A percentile compares a stretch with the other conserved stretches of the same genome.
These are phyloP conservation scores for Drosophila carrolli DNA, from an alignment of 1,140 invertebrate species.

Conservation along the genomic window DNA sequence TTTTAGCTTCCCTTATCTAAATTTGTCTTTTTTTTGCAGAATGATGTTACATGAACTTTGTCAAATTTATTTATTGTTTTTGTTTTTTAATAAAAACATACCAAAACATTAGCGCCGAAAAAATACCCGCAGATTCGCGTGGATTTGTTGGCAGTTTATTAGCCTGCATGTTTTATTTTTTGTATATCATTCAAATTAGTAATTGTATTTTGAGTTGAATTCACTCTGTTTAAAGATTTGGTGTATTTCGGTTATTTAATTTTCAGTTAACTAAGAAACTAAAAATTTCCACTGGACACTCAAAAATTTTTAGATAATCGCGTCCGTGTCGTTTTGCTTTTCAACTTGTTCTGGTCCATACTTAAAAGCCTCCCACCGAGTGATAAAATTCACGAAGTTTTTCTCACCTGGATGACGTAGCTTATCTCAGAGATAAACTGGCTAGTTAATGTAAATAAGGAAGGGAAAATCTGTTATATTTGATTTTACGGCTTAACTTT, in stretches of 20 bases:
- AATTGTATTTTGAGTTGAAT: not conserved
- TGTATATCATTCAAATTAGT: not conserved
- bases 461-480: slow-evolving; percentile 1
- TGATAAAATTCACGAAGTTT: slow-evolving; percentile 31
- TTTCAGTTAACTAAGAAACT: not conserved
- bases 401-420: slow-evolving; percentile 34
- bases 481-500: not conserved
- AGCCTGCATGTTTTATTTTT: slow-evolving; percentile 33
- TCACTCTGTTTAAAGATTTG: not conserved
- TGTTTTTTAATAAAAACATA: slow-evolving; percentile 21
- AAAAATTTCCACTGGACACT: slow-evolving; percentile 6
- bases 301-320: slow-evolving; percentile 2
- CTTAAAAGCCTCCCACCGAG: slow-evolving; percentile 12
- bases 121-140: slow-evolving; percentile 58
- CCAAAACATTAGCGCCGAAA: slow-evolving; percentile 70
- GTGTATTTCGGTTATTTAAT: not conserved
- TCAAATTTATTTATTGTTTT: not conserved
- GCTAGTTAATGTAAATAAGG: slow-evolving; percentile 1
- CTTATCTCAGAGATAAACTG: slow-evolving; percentile 35
- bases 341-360: slow-evolving; percentile 25
- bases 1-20: slow-evolving; percentile 3
- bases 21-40: not conserved
- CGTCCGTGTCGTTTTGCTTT: slow-evolving; percentile 20
- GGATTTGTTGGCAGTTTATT: slow-evolving; percentile 67
- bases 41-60: not conserved